These are phyloP conservation scores for Pelodiscus sinensis DNA, from an alignment of 2,113 vertebrate species.

Conservation along the genomic window DNA sequence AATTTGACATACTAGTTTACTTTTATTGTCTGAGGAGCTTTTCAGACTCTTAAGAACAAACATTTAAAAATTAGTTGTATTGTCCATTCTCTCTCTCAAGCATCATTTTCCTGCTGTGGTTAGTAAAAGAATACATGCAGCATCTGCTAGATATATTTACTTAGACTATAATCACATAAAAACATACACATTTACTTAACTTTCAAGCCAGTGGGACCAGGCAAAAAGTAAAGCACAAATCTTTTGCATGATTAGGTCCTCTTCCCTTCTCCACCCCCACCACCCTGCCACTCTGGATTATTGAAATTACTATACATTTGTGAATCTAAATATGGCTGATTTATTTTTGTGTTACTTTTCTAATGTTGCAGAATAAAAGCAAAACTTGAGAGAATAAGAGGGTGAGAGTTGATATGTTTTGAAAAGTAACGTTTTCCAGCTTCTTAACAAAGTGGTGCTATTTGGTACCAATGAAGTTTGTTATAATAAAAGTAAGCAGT, in stretches of 20 bases:
- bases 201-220: not conserved
- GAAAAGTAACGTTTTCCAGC: not conserved
- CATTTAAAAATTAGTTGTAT: not conserved
- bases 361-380: not conserved
- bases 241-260: not conserved
- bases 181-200: not conserved
- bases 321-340: not conserved
- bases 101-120: not conserved
- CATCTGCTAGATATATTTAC: not conserved
- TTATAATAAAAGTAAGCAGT: not conserved
- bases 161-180: not conserved
- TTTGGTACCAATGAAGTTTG: not conserved
- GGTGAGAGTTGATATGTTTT: not conserved
- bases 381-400: not conserved
- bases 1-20: not conserved
- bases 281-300: not conserved
- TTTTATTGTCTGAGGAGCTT: not conserved
- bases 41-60: not conserved
- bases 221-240: not conserved
- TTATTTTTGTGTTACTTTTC: not conserved
- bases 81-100: not conserved
- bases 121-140: not conserved
- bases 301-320: not conserved
- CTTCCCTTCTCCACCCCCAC: too few relatives aligned
- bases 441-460: not conserved